These are phyloP conservation scores for Spinibarbus caldwelli DNA, from an alignment of 2,797 vertebrate species.

Conservation along the genomic window DNA sequence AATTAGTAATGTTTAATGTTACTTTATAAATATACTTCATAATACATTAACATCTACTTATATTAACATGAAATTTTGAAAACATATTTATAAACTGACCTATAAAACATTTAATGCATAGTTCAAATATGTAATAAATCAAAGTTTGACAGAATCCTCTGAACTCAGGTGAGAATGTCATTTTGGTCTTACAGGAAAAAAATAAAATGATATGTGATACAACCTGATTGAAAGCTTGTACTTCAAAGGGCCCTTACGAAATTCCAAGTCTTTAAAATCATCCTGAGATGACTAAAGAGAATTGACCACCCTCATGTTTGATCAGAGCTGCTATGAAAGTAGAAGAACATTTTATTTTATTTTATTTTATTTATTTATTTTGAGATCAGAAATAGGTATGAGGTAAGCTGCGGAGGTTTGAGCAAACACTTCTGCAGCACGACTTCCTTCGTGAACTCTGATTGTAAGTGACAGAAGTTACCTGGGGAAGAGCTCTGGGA, in stretches of 20 bases:
- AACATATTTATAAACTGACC: background rate
- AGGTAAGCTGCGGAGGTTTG: slow-evolving; percentile 22
- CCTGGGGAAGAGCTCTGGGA: slow-evolving; percentile 35
- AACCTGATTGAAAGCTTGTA: background rate
- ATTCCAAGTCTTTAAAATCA: background rate
- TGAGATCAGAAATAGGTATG: slow-evolving; percentile 44
- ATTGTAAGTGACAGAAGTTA: slow-evolving; percentile 51
- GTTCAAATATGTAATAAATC: background rate
- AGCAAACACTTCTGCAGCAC: slow-evolving; percentile 37
- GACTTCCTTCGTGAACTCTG: slow-evolving; percentile 29
- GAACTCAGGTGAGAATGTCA: background rate
- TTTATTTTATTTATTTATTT: too few species aligned
- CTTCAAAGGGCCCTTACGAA: background rate
- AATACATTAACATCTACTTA: background rate
- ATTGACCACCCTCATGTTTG: slow-evolving; percentile 1
- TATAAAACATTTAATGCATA: background rate
- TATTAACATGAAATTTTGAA: background rate
- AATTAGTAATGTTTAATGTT: background rate
- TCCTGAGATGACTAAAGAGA: background rate
- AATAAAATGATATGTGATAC: background rate
- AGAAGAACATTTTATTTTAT: background rate
- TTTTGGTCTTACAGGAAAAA: background rate
- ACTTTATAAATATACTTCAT: background rate
- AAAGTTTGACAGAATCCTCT: background rate
- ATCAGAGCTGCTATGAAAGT: background rate